Evolutionary conservation across 2,888 invertebrate genomes (phyloP).

Genomic region (Drosophila affinis): DNA sequence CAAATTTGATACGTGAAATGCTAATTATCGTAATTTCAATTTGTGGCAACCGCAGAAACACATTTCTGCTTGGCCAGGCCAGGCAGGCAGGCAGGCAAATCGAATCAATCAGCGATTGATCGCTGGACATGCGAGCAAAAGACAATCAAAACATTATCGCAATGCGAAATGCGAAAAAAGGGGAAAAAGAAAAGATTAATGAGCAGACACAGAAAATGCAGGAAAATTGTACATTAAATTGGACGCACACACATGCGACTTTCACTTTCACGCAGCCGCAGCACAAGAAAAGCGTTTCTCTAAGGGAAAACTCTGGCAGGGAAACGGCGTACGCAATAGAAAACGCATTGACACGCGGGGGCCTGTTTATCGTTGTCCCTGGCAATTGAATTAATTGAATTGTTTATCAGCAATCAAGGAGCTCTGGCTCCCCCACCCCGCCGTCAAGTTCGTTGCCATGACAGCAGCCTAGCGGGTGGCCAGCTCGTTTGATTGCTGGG

Average conservation of each 20-base stretch:
- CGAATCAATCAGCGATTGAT: constrained; percentile 49
- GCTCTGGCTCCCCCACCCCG: background rate
- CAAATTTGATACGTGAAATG: constrained; percentile 45
- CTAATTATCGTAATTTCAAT: constrained; percentile 52
- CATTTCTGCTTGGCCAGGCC: background rate
- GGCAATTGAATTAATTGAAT: constrained; percentile 74
- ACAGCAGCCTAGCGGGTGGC: constrained; percentile 31
- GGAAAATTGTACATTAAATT: constrained; percentile 50
- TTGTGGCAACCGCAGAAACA: constrained; percentile 31
- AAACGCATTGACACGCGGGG: constrained; percentile 49
- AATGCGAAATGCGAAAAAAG: constrained; percentile 33
- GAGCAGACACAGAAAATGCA: constrained; percentile 41
- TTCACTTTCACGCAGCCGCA: constrained; percentile 43
- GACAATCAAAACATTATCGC: constrained; percentile 53
- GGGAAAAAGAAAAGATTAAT: constrained; percentile 57
- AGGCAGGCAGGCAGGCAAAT: constrained; percentile 27
- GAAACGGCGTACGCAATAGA: constrained; percentile 55
- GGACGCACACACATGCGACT: constrained; percentile 46
- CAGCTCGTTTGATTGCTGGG: background rate
- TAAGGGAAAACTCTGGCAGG: constrained; percentile 2
- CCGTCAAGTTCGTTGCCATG: constrained; percentile 51
- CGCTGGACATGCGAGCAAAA: constrained; percentile 47
- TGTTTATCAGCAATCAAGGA: constrained; percentile 58
- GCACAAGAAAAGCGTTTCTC: constrained; percentile 13
- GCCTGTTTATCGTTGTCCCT: constrained; percentile 49